Base-by-base conservation (phyloP, 2,113 vertebrate species). In the Polypterus bichir region DNA sequence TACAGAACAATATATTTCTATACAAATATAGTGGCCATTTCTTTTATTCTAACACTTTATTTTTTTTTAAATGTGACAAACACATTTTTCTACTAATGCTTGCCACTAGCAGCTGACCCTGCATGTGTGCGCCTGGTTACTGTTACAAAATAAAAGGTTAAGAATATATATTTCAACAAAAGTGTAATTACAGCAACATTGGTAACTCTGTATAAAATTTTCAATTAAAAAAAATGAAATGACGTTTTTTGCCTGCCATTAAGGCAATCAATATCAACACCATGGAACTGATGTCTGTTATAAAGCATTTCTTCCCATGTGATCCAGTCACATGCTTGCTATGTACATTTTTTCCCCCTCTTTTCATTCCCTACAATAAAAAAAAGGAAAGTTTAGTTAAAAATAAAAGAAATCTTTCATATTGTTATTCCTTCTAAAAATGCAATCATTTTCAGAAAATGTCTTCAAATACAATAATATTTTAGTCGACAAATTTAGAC, bases 281-380 rank as follows among this genome's bases (percentile, higher is more conserved):
- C 92, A 93, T 89, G 91, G 91, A 94, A 93, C 87, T 88, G 92
- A 96, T 92, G 94, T 93, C 85, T 92, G 84, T 91, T 91, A 80
- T 81, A 87, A 88, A 87, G 82, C 86, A 81, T 83, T 80, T 88
- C 86, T 75, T 86, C 27, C 27, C 88, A 92, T 87, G 91, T 92
- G 91, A 92, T 83, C 83, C 80, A 79, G 87, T 89, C 91, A 91
- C 91, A 89, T 92, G 89, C 80, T 27, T 27, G 27, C 76, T 84
- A 84, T 75, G 73, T 83, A 83, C 75, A 91, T 81, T 87, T 86
- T 86, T 89, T 79, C 91, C 69, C 84, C 84, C 68, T 95, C 85
- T 66, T 79, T 87, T 95, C 85, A 67, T 79, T 87, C 78, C 92
- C 93, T 98, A 89, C 60, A 86, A 88, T 79, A 76, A 63, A 81